Evolutionary conservation across 2,888 invertebrate genomes (phyloP), one percentile per base, ranked within the genome.

Genomic region (Eupeodes luniger): DNA sequence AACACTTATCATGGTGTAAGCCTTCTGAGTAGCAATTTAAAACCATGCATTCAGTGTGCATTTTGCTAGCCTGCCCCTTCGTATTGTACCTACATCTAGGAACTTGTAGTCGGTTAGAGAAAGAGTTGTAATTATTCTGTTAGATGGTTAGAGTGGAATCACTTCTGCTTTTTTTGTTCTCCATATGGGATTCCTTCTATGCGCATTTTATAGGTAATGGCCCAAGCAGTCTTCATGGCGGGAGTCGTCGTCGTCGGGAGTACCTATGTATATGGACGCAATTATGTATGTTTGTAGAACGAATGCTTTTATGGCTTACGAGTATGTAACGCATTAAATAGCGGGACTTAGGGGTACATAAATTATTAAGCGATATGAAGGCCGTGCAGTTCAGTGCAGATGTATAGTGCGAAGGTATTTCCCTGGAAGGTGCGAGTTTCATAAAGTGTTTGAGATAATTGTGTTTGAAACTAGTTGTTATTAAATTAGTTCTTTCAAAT

Each of bases 11-110:
- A 47, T 36, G 53, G 55, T 55, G 40, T 40, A 62, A 66, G 36
- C 79, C 70, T 70, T 61, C 27, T 64, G 62, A 80, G 64, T 66
- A 74, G 72, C 59, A 69, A 61, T 80, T 74, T 80, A 80, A 74
- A 64, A 80, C 62, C 47, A 36, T 47, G 69, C 51, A n/a, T 51
- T 49, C 16, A 40, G 36, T n/a, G 10, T 61, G 59, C 40, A 5
- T 62, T 9, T 40, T 62, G 16, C 44, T 16, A 36, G 10, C n/a
- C 6, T 47, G 44, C 40, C 9, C 11, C 12, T 19, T 47, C 47
- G 11, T 12, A 2, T 5, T 12, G 14, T 5, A 12, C 47, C 11
- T 10, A n/a, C 4, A n/a, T 66, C 40, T 40, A 7, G 9, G 40
- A 7, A 5, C 9, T 40, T 9, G n/a, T 27, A 10, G 10, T 5